Percentiles rank a stretch among this genome's conserved stretches.
phyloP scores from a whole-genome alignment of 2,113 vertebrate genomes.

The Mormyrus lacerda region DNA sequence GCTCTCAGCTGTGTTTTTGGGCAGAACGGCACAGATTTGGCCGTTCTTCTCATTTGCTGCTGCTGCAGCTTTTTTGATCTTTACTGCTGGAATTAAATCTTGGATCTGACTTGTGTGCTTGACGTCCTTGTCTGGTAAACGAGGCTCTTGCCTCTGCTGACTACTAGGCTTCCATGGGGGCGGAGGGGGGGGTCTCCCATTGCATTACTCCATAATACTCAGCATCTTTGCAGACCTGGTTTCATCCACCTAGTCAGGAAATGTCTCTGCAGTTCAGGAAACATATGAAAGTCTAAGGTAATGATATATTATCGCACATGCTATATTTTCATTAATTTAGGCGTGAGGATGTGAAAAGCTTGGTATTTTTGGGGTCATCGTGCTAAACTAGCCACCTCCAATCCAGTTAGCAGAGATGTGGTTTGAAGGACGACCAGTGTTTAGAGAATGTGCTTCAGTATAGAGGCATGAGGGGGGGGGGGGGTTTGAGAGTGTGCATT shows the following conservation, averaged over 20 bases:
- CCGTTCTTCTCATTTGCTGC: neutral
- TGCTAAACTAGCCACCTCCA: conserved; percentile 6
- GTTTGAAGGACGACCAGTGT: conserved; percentile 1
- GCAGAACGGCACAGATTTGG: neutral
- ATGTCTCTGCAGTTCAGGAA: neutral
- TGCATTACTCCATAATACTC: neutral
- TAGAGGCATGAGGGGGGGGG: neutral
- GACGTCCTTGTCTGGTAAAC: neutral
- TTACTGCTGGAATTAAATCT: neutral
- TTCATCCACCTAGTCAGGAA: neutral
- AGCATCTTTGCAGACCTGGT: neutral
- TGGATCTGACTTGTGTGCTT: neutral
- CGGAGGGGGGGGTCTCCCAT: neutral
- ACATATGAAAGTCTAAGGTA: neutral
- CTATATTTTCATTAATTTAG: neutral
- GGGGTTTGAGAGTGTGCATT: neutral
- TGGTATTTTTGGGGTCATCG: conserved; percentile 7
- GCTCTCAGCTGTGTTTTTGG: neutral
- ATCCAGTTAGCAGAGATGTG: neutral
- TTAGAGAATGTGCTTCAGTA: neutral
- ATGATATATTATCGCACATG: neutral
- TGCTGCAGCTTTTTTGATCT: neutral
- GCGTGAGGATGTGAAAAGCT: neutral
- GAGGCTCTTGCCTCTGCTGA: neutral
- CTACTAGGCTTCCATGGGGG: neutral